Evolutionary conservation across 2,888 invertebrate genomes (phyloP).

Genomic region (Melipona bicolor): DNA sequence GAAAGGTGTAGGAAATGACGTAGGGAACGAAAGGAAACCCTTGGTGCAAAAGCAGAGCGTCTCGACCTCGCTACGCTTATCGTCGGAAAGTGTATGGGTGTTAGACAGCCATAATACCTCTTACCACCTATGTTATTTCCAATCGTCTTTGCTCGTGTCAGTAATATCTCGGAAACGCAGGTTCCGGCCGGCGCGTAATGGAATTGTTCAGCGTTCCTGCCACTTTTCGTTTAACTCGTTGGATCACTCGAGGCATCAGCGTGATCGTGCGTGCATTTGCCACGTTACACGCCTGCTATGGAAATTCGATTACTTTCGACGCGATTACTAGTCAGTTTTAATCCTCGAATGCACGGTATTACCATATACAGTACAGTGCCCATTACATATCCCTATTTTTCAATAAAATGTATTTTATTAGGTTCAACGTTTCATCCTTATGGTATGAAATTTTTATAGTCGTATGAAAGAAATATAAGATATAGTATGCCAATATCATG

Average conservation of each 20-base stretch:
- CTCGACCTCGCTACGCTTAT: neutral
- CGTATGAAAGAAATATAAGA: too few relatives aligned
- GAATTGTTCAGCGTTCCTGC: conserved; percentile 21
- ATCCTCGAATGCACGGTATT: neutral
- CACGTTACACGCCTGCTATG: neutral
- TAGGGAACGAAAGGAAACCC: neutral
- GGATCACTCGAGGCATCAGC: neutral
- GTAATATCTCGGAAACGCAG: conserved; percentile 33
- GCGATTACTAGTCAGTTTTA: neutral
- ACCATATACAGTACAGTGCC: too few relatives aligned
- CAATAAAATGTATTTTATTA: too few relatives aligned
- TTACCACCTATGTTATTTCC: conserved; percentile 10
- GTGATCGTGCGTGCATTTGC: neutral
- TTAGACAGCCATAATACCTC: neutral
- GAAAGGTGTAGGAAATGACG: conserved; percentile 1
- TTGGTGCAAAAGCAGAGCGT: neutral
- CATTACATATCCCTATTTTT: too few relatives aligned
- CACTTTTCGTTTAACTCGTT: conserved; percentile 12
- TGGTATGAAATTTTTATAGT: too few relatives aligned
- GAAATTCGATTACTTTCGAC: conserved; percentile 9
- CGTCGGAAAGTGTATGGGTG: neutral
- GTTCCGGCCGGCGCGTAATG: conserved; percentile 17
- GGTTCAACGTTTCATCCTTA: too few relatives aligned
- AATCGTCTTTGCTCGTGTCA: conserved; percentile 24
- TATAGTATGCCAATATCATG: too few relatives aligned